A percentile compares a stretch with the other conserved stretches of the same genome.
These are phyloP conservation scores for Fukomys damarensis DNA, from an alignment of 2,113 vertebrate species.

Conservation along the genomic window DNA sequence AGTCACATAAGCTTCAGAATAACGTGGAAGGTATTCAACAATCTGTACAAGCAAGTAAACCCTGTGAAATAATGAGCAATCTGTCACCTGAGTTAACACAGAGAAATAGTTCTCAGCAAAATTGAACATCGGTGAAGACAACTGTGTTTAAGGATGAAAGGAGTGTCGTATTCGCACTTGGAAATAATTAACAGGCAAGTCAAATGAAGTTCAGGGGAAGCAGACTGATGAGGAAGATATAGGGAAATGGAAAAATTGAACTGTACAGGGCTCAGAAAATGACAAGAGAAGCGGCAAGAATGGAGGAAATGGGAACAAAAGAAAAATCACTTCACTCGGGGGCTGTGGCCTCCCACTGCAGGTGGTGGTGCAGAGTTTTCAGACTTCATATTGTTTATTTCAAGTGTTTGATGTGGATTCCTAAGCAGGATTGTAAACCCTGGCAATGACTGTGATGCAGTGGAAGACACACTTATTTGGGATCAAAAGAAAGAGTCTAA, in stretches of 20 bases:
- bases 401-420: not conserved
- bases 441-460: not conserved
- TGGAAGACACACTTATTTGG: not conserved
- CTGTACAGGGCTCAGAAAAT: not conserved
- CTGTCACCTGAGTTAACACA: constrained; percentile 50
- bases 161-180: constrained; percentile 56
- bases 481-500: not conserved
- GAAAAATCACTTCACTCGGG: not conserved
- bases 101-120: constrained; percentile 63
- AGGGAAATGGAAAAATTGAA: not conserved
- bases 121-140: constrained; percentile 50
- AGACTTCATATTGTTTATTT: not conserved
- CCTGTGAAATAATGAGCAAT: constrained; percentile 45
- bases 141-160: constrained; percentile 34
- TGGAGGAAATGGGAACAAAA: not conserved
- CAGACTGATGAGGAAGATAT: not conserved
- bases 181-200: constrained; percentile 63
- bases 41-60: constrained; percentile 57
- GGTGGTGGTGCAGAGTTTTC: not conserved
- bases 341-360: not conserved
- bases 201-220: constrained; percentile 51
- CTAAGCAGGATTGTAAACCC: not conserved
- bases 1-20: not conserved
- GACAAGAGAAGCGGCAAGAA: not conserved
- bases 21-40: constrained; percentile 57